Evolutionary conservation across 1,140 invertebrate genomes (phyloP), one percentile per base, ranked within the genome.

Genomic region (Nephila pilipes): DNA sequence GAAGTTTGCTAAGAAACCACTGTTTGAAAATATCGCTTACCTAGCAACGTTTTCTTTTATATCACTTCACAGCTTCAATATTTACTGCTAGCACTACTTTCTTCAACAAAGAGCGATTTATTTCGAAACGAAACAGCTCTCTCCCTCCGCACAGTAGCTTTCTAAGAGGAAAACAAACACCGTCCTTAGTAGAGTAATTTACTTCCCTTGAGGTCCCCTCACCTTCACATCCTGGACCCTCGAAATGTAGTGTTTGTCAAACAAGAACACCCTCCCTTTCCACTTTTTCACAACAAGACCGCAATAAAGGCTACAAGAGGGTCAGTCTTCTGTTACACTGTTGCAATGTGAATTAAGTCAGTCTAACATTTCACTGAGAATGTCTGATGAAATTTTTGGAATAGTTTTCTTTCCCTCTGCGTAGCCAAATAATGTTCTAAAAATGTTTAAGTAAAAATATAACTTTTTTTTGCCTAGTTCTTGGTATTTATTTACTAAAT

Each of bases 81-180:
- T 20, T 63, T 63, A n/a, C 60, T 8, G 18, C 36, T 16, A 46
- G 79, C 1, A 25, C 36, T 54, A 16, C 79, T 81, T 81, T 75
- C 18, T 81, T 81, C 25, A 57, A 25, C 55, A 20, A 36, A 83
- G n/a, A 83, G 14, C 80, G 10, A 18, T 12, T 57, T 4, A 16
- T 10, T 8, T n/a, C 10, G 25, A 85, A 85, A 85, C 58, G 25
- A 85, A 85, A 85, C 83, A 85, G 54, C 18, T 57, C 83, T 85
- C 83, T 85, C 60, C 22, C 12, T 10, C n/a, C 36, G 3, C 22
- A 46, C 87, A 38, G 54, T 16, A 20, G 69, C 29, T n/a, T 38
- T 29, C 25, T 22, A 55, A 92, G 90, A 92, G 90, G 80, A 92
- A 85, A 85, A 92, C 90, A 92, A 92, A 92, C 36, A 92, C 38